Evolutionary conservation across 2,113 vertebrate species (phyloP).

Genomic region (Aythya baeri): DNA sequence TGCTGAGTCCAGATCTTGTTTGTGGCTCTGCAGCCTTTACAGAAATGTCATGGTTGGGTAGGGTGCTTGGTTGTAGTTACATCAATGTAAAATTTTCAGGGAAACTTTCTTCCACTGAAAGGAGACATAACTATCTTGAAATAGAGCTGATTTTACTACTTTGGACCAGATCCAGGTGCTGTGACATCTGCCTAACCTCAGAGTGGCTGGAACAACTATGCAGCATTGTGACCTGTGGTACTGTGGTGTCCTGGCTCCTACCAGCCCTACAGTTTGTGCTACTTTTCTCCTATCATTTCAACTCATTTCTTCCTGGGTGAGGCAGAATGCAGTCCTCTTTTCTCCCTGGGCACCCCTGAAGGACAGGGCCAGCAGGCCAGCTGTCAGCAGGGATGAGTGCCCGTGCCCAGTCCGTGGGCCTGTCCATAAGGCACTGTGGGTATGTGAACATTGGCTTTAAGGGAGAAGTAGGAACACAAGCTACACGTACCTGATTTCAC

Average conservation of each 20-base stretch:
- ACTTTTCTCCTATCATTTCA: background rate
- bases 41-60: background rate
- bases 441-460: background rate
- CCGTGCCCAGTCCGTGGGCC: rapidly evolving
- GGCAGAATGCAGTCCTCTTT: background rate
- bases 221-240: background rate
- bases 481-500: background rate
- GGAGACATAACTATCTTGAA: background rate
- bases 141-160: background rate
- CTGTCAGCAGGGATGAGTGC: background rate
- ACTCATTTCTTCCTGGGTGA: rapidly evolving
- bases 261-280: rapidly evolving
- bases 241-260: background rate
- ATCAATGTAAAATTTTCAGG: background rate
- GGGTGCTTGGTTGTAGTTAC: background rate
- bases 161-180: background rate
- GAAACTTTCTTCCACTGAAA: background rate
- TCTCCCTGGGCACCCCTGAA: background rate
- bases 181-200: background rate
- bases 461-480: background rate
- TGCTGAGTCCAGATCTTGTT: background rate
- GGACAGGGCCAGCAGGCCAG: background rate
- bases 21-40: constrained; percentile 14
- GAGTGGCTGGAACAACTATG: background rate
- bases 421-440: background rate